A percentile compares a stretch with the other conserved stretches of the same genome.
Evolutionary conservation across 2,113 vertebrate genomes (phyloP).

Genomic region (Mellivora capensis): DNA sequence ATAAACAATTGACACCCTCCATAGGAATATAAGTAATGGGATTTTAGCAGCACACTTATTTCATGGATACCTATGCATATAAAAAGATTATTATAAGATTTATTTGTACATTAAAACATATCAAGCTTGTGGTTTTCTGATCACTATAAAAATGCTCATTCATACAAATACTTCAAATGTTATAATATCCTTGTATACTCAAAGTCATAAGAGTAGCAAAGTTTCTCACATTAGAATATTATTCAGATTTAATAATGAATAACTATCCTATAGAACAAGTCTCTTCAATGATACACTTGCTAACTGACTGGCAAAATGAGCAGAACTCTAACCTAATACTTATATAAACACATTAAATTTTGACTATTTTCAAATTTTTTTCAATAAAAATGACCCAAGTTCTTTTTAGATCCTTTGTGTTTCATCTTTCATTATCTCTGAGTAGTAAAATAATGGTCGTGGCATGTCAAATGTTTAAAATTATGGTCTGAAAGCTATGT

Average conservation of each 20-base stretch:
- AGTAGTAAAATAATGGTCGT: neutral
- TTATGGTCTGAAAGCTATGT: neutral
- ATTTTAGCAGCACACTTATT: neutral
- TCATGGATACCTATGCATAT: neutral
- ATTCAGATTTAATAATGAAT: neutral
- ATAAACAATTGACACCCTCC: neutral
- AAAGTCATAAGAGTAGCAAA: neutral
- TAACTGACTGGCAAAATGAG: neutral
- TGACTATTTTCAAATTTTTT: neutral
- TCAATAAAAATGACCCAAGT: neutral
- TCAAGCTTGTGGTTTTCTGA: neutral
- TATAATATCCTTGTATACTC: neutral
- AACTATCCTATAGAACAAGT: neutral
- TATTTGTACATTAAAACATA: neutral
- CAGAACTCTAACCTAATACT: neutral
- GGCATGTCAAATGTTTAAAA: neutral
- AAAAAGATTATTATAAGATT: neutral
- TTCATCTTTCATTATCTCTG: neutral
- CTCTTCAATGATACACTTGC: neutral
- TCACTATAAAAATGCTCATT: neutral
- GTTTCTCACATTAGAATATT: neutral
- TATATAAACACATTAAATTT: neutral
- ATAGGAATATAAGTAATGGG: neutral
- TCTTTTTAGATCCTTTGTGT: neutral
- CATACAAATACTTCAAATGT: neutral